Base-by-base conservation (phyloP, 2,888 invertebrate genomes). In the Smittia sp. region DNA sequence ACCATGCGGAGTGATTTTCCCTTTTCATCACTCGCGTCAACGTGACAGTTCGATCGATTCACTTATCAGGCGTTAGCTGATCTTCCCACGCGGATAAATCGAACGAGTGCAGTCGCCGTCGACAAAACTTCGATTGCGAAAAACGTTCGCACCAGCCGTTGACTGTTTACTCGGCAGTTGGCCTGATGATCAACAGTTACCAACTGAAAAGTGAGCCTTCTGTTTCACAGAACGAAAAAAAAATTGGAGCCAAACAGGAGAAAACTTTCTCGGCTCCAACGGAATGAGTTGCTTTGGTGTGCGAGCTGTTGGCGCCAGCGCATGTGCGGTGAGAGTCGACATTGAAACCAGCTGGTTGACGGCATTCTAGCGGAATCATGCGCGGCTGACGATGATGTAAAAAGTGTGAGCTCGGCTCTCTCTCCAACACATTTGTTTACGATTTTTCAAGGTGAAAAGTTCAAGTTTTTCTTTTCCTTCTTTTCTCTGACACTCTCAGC, bases 381-480 rank as follows among this genome's bases (percentile, higher is more conserved):
- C 72, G 72, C 72, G 13, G 22, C 27, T 66, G 15, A 2, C 22
- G 38, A 38, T 72, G 58, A 72, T 72, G 62, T 72, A 72, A 72
- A 72, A 70, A 46, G 46, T 41, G 46, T 46, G 63, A 63, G 20
- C 25, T 63, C 27, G 7, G 6, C 27, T 63, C 27, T 63, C 27
- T 58, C 62, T 38, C 62, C 22, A 58, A 58, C 22, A 58, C 58
- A 72, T 72, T 58, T 72, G 72, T 72, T 72, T 72, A 72, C 72
- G 62, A 72, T 58, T 72, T 72, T 63, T 72, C 72, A 72, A 72
- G 72, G 72, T 72, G 72, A 72, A 72, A 72, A 72, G 72, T 72
- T 72, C 72, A 72, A 72, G 72, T 72, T 38, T 38, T 27, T 22
- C 7, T n/a, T 58, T 58, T 58, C 22, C 22, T 20, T 58, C 58